Percentiles rank a stretch among this genome's conserved stretches.
phyloP scores from a whole-genome alignment of 2,888 invertebrate species.

The Brenthis hecate region DNA sequence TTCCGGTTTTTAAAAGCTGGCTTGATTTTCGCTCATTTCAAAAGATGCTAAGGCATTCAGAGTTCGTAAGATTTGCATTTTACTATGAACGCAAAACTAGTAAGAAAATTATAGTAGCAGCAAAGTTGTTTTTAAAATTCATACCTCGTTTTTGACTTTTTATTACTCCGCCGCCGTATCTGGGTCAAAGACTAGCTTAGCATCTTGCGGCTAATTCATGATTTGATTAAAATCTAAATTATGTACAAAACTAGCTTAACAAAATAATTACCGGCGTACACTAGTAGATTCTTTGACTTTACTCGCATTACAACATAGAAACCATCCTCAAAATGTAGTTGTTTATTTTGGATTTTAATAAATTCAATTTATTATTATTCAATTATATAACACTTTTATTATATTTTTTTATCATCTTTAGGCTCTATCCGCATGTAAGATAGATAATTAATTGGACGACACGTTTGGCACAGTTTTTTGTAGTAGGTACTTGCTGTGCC shows the following conservation, averaged over 20 bases:
- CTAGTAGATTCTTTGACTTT: background rate
- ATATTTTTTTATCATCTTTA: too few species aligned
- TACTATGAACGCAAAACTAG: slow-evolving; percentile 1
- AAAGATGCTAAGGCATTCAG: slow-evolving; percentile 6
- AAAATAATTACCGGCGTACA: background rate
- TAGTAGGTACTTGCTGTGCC: too few species aligned
- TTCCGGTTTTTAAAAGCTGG: too few species aligned
- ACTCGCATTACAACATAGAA: too few species aligned
- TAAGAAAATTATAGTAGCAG: slow-evolving; percentile 12
- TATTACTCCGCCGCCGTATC: slow-evolving; percentile 6
- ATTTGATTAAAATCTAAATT: slow-evolving; percentile 27
- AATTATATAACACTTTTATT: too few species aligned
- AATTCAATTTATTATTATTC: too few species aligned
- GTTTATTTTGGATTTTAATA: too few species aligned
- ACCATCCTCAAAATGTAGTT: too few species aligned
- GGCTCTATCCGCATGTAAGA: too few species aligned
- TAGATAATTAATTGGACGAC: too few species aligned
- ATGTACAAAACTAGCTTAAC: slow-evolving; percentile 2
- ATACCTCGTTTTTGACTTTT: slow-evolving; percentile 23
- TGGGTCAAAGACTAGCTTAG: slow-evolving; percentile 24
- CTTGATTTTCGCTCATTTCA: background rate
- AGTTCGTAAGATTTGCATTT: slow-evolving; percentile 3
- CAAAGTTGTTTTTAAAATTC: slow-evolving; percentile 19
- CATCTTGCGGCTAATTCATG: slow-evolving; percentile 27
- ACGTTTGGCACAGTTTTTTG: too few species aligned